A percentile compares a stretch with the other conserved stretches of the same genome.
phyloP scores from a whole-genome alignment of 2,888 invertebrate genomes.

The Chirona hameri region DNA sequence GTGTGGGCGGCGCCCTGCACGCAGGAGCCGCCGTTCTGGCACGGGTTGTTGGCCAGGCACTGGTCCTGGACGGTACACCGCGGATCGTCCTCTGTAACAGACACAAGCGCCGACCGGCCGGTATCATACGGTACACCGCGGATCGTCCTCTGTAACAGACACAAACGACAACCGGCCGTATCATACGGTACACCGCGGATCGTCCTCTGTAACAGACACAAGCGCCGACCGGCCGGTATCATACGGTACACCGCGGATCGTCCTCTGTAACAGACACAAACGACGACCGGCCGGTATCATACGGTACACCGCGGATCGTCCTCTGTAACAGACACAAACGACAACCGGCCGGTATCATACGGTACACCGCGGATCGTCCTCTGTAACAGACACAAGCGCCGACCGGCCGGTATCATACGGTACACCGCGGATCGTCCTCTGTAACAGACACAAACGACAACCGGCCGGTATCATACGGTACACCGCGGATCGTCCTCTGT shows the following conservation, averaged over 20 bases:
- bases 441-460: background rate
- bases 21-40: slow-evolving; percentile 26
- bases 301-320: slow-evolving; percentile 5
- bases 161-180: background rate
- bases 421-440: slow-evolving; percentile 8
- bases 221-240: background rate
- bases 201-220: background rate
- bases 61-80: background rate
- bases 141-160: background rate
- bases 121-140: background rate
- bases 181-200: slow-evolving; percentile 2
- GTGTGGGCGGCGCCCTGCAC: background rate
- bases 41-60: slow-evolving; percentile 8
- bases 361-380: slow-evolving; percentile 3
- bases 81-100: background rate
- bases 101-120: background rate
- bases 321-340: background rate
- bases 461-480: background rate
- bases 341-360: background rate
- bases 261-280: background rate
- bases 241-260: slow-evolving; percentile 1
- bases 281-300: background rate
- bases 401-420: background rate
- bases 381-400: background rate
- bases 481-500: slow-evolving; percentile 11